Evolutionary conservation across 2,113 vertebrate genomes (phyloP).

Genomic region (Myocastor coypus): DNA sequence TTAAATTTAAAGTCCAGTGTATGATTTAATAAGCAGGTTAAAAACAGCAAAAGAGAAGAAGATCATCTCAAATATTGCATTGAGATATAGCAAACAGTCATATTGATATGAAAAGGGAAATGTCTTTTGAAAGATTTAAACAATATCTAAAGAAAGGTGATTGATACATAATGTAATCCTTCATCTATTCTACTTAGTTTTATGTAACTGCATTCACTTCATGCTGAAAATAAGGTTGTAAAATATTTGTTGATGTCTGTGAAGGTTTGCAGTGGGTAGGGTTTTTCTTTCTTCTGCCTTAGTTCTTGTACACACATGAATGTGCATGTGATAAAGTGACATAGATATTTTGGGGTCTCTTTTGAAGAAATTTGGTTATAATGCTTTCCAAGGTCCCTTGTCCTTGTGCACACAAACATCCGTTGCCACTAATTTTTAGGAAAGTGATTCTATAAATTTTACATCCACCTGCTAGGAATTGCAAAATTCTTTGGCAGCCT

Average conservation of each 20-base stretch:
- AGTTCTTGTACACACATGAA: background rate
- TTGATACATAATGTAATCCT: background rate
- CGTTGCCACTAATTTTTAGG: constrained; percentile 14
- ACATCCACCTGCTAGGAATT: constrained; percentile 42
- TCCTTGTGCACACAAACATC: constrained; percentile 1
- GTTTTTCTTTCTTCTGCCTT: background rate
- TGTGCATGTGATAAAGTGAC: background rate
- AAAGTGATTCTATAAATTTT: constrained; percentile 53
- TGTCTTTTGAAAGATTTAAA: constrained; percentile 55
- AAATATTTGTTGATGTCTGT: background rate
- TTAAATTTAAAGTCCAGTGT: constrained; percentile 19
- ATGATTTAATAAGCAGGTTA: constrained; percentile 14
- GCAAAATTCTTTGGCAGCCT: constrained; percentile 56
- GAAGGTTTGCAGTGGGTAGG: background rate
- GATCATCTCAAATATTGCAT: background rate
- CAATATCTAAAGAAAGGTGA: background rate
- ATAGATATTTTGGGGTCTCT: background rate
- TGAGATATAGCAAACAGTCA: background rate
- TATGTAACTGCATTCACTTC: background rate
- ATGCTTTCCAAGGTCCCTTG: constrained; percentile 12
- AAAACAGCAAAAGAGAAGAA: background rate
- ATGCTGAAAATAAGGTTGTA: background rate
- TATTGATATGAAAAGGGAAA: constrained; percentile 12
- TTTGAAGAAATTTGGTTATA: background rate
- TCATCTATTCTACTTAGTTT: background rate